Evolutionary conservation across 2,797 vertebrate species (phyloP), one percentile per base, ranked within the genome.

Genomic region (Enteromius fasciolatus): DNA sequence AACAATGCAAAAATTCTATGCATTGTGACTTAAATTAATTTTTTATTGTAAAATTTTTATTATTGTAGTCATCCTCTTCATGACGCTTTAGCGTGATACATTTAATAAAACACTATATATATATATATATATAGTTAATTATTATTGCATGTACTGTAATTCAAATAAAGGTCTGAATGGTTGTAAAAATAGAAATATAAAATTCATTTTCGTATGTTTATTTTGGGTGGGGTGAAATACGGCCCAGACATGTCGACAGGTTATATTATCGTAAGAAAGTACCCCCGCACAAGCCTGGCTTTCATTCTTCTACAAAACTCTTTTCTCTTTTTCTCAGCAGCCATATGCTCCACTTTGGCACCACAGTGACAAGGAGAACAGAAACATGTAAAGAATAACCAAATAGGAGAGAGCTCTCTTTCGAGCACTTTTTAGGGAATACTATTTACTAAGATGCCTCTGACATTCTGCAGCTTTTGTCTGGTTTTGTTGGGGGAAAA

Each of bases 351-450:
- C 23, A 23, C 63, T 68, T 63, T 82, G 80, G 52, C 63, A 68
- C 63, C 14, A 8, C 61, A 69, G 39, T 82, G 72, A 82, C 73
- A 82, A 76, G 80, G 12, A 68, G 80, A 70, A 80, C 17, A 80
- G 81, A 82, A 82, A 66, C 80, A 81, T 76, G 81, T 46, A 76
- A 76, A 44, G 73, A 82, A 76, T 76, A 52, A 82, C 25, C 50
- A 82, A 81, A 67, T 18, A 81, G 69, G 28, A 73, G 25, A 33
- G 8, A 36, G 54, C 17, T 61, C 28, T 57, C 69, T 73, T 59
- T 80, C 67, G 4, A 64, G 54, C 57, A 81, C 69, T 81, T 75
- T 72, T 81, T 36, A 81, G 46, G 46, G 80, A 81, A 81, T 81
- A 15, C 61, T 41, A 73, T 41, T 75, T 61, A 66, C 70, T 41